phyloP scores from a whole-genome alignment of 2,113 vertebrate species.

The Python bivittatus region DNA sequence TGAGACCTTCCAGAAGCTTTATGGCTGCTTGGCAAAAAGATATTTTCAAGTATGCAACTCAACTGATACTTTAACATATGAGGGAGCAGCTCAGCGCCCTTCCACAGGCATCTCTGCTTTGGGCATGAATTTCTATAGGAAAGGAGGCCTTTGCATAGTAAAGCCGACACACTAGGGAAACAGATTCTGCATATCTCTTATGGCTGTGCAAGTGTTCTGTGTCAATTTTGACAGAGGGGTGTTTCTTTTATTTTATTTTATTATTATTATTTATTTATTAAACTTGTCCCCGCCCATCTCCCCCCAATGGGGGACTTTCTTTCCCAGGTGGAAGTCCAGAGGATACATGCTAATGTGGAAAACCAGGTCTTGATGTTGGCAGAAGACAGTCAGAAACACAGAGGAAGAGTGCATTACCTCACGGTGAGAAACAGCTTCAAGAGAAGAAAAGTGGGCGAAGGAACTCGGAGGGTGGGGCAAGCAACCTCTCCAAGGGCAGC shows the following conservation, averaged over 20 bases:
- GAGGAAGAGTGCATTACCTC: conserved; percentile 44
- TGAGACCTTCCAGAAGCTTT: not conserved
- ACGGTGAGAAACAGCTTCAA: conserved; percentile 36
- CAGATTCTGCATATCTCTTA: not conserved
- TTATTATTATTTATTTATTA: too few species aligned
- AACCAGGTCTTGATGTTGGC: conserved; percentile 58
- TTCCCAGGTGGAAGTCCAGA: conserved; percentile 46
- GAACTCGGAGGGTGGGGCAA: not conserved
- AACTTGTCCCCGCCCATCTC: too few species aligned
- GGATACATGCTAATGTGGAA: conserved; percentile 53
- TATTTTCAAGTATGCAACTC: not conserved
- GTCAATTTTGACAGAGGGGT: not conserved
- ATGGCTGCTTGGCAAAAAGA: not conserved
- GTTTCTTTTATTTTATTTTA: too few species aligned
- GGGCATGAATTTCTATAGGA: not conserved
- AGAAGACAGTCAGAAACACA: conserved; percentile 45
- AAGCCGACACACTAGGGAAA: not conserved
- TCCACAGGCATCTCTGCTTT: not conserved
- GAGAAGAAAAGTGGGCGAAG: not conserved
- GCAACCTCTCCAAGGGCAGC: not conserved
- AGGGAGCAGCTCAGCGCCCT: not conserved
- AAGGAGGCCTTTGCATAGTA: not conserved
- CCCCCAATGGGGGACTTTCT: too few species aligned
- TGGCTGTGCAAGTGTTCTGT: not conserved
- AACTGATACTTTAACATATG: not conserved